These are phyloP conservation scores for Cirrhinus molitorella DNA, from an alignment of 2,797 vertebrate genomes.

Conservation along the genomic window DNA sequence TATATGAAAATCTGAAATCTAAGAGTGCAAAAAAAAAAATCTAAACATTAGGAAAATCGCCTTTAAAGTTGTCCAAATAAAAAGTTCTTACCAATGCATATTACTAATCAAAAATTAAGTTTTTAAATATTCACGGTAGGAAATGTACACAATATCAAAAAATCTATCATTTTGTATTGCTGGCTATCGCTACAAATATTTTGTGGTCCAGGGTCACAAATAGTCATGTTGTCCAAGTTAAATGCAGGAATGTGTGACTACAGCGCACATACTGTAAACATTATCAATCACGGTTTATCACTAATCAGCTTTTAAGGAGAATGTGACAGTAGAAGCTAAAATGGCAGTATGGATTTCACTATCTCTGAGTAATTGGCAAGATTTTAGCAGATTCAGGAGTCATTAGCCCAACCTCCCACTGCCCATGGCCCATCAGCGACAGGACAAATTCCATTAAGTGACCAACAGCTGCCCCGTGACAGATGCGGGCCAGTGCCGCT, in stretches of 20 bases:
- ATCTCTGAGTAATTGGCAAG: constrained; percentile 67
- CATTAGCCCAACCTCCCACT: constrained; percentile 64
- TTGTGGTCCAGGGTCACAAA: no score
- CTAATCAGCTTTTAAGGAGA: constrained; percentile 35
- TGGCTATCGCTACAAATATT: no score
- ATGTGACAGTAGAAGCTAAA: constrained; percentile 43
- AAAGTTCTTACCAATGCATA: no score
- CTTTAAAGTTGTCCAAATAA: no score
- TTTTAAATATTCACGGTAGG: no score
- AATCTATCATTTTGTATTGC: no score
- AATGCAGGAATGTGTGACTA: constrained; percentile 30
- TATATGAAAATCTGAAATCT: no score
- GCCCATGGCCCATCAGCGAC: constrained; percentile 58
- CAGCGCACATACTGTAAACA: not conserved
- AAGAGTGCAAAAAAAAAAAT: no score
- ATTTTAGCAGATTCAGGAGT: constrained; percentile 69
- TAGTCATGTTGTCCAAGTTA: not conserved
- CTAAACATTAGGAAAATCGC: no score
- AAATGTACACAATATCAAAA: no score
- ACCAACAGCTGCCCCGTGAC: constrained; percentile 80
- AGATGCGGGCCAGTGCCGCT: constrained; percentile 78
- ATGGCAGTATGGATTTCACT: constrained; percentile 54
- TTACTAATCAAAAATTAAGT: no score
- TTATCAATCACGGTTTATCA: not conserved
- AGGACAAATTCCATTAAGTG: constrained; percentile 75